Evolutionary conservation across 2,113 vertebrate genomes (phyloP), one percentile per base, ranked within the genome.

Genomic region (Aptenodytes patagonicus): DNA sequence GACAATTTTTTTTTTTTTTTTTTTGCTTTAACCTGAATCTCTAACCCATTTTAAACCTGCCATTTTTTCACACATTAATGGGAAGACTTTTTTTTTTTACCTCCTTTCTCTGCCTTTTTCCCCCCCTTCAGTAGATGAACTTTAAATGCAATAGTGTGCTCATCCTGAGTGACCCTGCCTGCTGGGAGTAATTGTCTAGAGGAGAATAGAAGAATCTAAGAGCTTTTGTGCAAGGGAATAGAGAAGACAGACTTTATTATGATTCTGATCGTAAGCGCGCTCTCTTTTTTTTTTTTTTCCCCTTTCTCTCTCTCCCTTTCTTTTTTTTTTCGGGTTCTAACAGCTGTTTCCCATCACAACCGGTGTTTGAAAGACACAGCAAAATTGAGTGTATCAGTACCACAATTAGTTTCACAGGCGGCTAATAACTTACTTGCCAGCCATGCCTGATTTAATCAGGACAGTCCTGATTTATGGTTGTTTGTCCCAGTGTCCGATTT

Each of bases 261-360:
- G 97, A 96, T 96, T 97, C 95, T 89, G 93, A 97, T 97, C 36
- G 3, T 69, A 90, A 96, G 96, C 75, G 40, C n/a, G 3, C 58
- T 49, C 77, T 80, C 61, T 94, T 62, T 91, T 94, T 94, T 93
- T 81, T 91, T 93, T 81, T 89, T 47, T 73, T 7, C 15, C 36
- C 42, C 93, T 91, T 5, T 64, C 17, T 83, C 24, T 69, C 14
- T n/a, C 17, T 36, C 17, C 3, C 19, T 71, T 52, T 92, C 7
- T 68, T 15, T 64, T 49, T 88, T 82, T 81, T 77, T 75, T 18
- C 31, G 7, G 89, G 89, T 93, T 96, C 97, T 97, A 97, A 97
- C 97, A 98, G 98, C 98, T 98, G 98, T 97, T 98, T 98, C 97
- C 97, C 97, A 97, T 98, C 98, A 98, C 97, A 95, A 97, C 96